phyloP scores from a whole-genome alignment of 2,888 invertebrate genomes.

The Synanthedon vespiformis region DNA sequence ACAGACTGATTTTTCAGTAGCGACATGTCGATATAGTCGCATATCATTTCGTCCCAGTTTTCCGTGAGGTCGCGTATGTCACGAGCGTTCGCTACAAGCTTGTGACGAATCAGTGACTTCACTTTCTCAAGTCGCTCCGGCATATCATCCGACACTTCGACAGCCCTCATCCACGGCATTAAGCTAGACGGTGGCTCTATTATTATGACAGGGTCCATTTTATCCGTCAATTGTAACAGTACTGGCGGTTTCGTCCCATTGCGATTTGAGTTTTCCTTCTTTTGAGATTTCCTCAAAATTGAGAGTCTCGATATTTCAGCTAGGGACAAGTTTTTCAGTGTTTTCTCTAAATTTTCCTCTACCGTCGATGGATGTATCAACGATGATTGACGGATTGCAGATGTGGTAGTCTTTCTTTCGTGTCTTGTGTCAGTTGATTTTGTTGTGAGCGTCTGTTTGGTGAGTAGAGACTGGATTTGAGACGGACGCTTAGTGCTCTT shows the following conservation, averaged over 20 bases:
- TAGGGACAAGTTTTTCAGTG: conserved; percentile 23
- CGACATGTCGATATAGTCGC: conserved; percentile 49
- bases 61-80: conserved; percentile 45
- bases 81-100: conserved; percentile 36
- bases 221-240: conserved; percentile 37
- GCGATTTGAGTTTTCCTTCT: conserved; percentile 29
- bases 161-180: conserved; percentile 24
- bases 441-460: neutral
- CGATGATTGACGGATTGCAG: neutral
- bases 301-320: conserved; percentile 50
- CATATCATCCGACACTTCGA: conserved; percentile 25
- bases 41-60: conserved; percentile 51
- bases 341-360: neutral
- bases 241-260: conserved; percentile 43
- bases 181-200: conserved; percentile 30
- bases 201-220: conserved; percentile 40
- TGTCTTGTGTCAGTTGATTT: neutral
- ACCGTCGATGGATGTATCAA: neutral
- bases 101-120: conserved; percentile 44
- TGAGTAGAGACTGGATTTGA: neutral
- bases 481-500: neutral
- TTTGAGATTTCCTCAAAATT: conserved; percentile 43
- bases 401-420: neutral
- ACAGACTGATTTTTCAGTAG: neutral
- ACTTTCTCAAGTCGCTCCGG: conserved; percentile 31